These are phyloP conservation scores for Lepidothrix coronata DNA, from an alignment of 2,113 vertebrate species.

Conservation along the genomic window DNA sequence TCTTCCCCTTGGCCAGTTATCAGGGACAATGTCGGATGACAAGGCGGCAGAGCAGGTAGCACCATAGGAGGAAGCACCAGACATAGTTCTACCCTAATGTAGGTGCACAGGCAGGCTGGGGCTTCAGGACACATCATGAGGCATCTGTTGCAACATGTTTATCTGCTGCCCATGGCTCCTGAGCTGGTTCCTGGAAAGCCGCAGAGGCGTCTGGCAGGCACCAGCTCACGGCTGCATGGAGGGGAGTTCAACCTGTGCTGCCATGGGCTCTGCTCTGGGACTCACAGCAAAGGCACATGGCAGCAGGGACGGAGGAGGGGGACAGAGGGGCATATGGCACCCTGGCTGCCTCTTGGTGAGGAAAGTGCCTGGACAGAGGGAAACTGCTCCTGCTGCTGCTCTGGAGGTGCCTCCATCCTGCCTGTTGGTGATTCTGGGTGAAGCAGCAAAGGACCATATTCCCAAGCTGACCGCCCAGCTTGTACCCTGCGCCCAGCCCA, in stretches of 20 bases:
- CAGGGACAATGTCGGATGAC: neutral
- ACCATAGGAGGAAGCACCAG: neutral
- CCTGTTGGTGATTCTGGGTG: neutral
- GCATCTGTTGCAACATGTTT: neutral
- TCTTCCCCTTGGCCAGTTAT: neutral
- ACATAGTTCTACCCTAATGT: neutral
- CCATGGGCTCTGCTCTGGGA: neutral
- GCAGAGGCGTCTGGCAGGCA: neutral
- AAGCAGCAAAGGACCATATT: neutral
- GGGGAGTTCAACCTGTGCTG: neutral
- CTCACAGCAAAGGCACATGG: rapidly evolving
- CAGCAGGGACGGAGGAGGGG: neutral
- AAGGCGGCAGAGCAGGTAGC: neutral
- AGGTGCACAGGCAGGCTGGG: neutral
- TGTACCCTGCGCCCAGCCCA: neutral
- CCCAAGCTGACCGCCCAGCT: neutral
- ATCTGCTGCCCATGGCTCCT: neutral
- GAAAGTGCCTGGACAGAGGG: neutral
- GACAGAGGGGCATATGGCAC: neutral
- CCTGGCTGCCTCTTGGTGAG: neutral
- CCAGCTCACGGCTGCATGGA: rapidly evolving
- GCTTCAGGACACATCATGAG: neutral
- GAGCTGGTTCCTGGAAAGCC: neutral
- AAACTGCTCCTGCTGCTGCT: neutral
- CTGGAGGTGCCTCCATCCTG: neutral